Evolutionary conservation across 2,888 invertebrate genomes (phyloP), one percentile per base, ranked within the genome.

Genomic region (Poecilus cupreus): DNA sequence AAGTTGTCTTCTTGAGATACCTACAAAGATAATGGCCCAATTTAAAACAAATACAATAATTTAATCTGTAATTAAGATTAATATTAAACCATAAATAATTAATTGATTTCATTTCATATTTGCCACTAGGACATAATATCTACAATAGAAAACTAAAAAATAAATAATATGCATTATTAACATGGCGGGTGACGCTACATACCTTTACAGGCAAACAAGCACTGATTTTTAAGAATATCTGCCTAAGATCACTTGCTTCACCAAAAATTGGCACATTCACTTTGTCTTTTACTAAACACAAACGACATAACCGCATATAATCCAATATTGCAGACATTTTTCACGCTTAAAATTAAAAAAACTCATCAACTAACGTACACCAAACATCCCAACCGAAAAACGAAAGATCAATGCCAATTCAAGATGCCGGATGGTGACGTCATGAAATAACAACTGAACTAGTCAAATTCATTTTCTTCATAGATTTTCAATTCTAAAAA

Each of bases 181-280:
- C 46, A 81, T 81, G 81, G 81, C 81, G 81, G 81, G 75, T 75
- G 75, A 75, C 75, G 75, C 75, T 76, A 86, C 89, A 88, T 92
- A 94, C 94, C 94, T 94, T 94, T 87, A 94, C 92, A 88, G 94
- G 94, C 88, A 94, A 91, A 88, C 94, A 94, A 85, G 94, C 90
- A 82, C 93, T 92, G 89, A 94, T 94, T 91, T 94, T 94, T 84
- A 92, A 88, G 87, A 92, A 93, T 85, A 94, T 90, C 86, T 91
- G 90, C 85, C 90, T 88, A 83, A 89, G 89, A 83, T 93, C 93
- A 86, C 92, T 93, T 86, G 92, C 92, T 84, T 93, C 93, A 84
- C 93, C 93, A 87, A 94, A 94, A 88, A 94, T 94, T 85, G 92
- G 90, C 87, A 93, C 92, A 86, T 92, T 93, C 70, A 94, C 94